Percentiles rank a stretch among this genome's conserved stretches.
These are phyloP conservation scores for Phaethon lepturus DNA, from an alignment of 2,113 vertebrate species.

Conservation along the genomic window DNA sequence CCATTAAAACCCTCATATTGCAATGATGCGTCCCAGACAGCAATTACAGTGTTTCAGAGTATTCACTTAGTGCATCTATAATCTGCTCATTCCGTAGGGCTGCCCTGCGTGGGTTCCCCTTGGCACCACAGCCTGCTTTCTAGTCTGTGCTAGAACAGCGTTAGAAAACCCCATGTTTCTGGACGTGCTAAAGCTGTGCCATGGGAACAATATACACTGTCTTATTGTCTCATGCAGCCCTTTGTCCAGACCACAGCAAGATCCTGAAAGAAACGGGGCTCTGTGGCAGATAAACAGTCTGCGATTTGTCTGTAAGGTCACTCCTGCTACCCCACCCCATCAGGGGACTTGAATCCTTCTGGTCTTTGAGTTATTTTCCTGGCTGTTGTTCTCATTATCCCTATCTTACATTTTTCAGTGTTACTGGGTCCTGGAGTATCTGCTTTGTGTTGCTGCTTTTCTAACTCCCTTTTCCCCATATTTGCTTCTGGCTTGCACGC, in stretches of 20 bases:
- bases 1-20: slow-evolving; percentile 52
- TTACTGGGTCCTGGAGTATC: background rate
- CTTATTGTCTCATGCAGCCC: background rate
- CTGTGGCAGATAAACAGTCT: background rate
- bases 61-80: slow-evolving; percentile 11
- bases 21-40: slow-evolving; percentile 47
- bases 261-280: background rate
- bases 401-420: background rate
- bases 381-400: background rate
- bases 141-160: background rate
- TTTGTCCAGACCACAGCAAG: background rate
- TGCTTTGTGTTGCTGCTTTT: background rate
- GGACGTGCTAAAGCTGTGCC: background rate
- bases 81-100: background rate
- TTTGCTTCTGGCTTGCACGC: background rate
- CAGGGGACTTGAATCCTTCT: background rate
- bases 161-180: background rate
- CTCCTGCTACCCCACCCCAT: background rate
- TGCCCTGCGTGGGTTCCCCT: background rate
- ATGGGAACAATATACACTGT: background rate
- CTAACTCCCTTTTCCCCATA: background rate
- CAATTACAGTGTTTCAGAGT: slow-evolving; percentile 46
- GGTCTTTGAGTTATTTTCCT: background rate
- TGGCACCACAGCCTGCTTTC: background rate
- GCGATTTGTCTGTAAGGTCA: background rate